Conservation (phyloP, 2,113 vertebrate species). For the Odontesthes bonariensis region DNA sequence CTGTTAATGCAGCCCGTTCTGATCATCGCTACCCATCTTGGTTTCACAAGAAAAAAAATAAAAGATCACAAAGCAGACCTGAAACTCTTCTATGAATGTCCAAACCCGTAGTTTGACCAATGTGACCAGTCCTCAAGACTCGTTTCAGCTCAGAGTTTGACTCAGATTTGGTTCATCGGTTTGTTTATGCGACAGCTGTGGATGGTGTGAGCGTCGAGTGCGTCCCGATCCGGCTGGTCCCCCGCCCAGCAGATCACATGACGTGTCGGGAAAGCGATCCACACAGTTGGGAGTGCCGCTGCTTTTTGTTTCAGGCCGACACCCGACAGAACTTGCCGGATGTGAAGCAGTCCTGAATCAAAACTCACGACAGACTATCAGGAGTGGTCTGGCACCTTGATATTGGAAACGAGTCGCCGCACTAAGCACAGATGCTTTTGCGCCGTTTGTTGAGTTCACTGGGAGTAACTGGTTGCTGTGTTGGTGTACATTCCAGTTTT, state of each 20-base stretch:
- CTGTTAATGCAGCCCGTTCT: not conserved
- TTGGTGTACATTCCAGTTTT: constrained; percentile 44
- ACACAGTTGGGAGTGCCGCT: not conserved
- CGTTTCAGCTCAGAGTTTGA: constrained; percentile 9
- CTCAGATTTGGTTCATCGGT: not conserved
- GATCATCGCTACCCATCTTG: not conserved
- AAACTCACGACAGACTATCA: constrained; percentile 14
- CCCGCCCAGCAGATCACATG: not conserved
- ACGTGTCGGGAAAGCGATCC: not conserved
- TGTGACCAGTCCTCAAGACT: constrained; percentile 17
- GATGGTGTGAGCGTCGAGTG: not conserved
- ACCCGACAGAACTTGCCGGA: not conserved
- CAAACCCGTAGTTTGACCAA: constrained; percentile 20
- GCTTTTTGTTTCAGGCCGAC: constrained; percentile 13
- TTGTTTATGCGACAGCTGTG: not conserved
- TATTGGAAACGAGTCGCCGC: not conserved
- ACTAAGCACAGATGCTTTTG: not conserved
- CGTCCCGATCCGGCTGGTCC: not conserved
- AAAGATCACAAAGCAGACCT: not conserved
- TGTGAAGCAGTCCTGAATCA: not conserved
- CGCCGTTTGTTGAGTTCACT: constrained; percentile 4
- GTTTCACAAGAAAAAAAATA: not conserved
- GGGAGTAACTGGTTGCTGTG: constrained; percentile 22
- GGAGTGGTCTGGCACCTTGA: constrained; percentile 5
- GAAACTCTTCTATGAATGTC: constrained; percentile 6